Evolutionary conservation across 2,797 vertebrate species (phyloP).

Genomic region (Spea hammondii): DNA sequence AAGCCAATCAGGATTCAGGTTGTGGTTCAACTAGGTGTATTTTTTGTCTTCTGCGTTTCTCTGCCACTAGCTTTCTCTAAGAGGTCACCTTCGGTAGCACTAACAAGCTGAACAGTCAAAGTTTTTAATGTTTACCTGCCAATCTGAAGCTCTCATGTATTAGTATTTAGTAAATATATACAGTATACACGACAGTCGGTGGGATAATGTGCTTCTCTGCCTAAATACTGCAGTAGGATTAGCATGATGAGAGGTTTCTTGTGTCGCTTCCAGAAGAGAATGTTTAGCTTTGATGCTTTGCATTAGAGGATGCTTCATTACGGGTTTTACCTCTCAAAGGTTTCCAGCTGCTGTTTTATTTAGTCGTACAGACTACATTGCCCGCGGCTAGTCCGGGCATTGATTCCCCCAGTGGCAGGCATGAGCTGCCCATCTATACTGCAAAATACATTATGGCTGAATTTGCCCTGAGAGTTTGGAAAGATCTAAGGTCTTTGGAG

Average conservation of each 20-base stretch:
- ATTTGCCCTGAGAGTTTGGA: conserved; percentile 74
- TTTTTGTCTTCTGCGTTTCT: too few species aligned
- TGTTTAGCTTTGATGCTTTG: conserved; percentile 67
- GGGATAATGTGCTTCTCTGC: background rate
- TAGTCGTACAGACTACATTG: conserved; percentile 65
- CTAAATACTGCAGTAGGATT: conserved; percentile 27
- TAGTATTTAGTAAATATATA: too few species aligned
- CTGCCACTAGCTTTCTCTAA: too few species aligned
- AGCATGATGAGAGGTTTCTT: conserved; percentile 50
- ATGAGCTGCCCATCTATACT: conserved; percentile 67
- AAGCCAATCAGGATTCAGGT: too few species aligned
- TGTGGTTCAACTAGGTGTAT: too few species aligned
- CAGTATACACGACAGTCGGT: too few species aligned
- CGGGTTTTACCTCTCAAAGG: conserved; percentile 67
- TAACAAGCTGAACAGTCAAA: too few species aligned
- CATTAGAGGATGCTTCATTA: conserved; percentile 69
- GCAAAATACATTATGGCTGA: conserved; percentile 69
- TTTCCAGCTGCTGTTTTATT: conserved; percentile 73
- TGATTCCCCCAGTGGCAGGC: conserved; percentile 67
- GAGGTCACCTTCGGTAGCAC: too few species aligned
- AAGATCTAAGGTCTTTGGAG: conserved; percentile 76
- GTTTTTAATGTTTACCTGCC: too few species aligned
- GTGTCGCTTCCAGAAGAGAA: conserved; percentile 57
- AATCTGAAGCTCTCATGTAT: too few species aligned
- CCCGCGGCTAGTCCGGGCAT: conserved; percentile 70